Evolutionary conservation across 1,140 invertebrate species (phyloP).

Genomic region (Drosophila kepulauana): DNA sequence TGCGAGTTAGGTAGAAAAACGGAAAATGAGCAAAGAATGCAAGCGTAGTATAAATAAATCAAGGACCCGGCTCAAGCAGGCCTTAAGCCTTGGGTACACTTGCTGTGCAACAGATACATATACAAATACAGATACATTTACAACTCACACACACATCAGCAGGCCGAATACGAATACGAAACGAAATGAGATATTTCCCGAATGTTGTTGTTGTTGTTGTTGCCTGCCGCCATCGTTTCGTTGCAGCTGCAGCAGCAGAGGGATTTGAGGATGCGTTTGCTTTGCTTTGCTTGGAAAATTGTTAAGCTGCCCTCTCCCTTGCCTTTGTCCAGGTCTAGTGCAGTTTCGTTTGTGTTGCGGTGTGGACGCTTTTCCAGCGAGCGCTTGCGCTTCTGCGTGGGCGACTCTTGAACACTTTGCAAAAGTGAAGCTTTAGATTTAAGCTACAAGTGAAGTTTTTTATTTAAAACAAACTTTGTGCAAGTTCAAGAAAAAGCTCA

Average conservation of each 20-base stretch:
- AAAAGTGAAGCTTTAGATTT: constrained; percentile 41
- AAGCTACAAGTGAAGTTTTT: constrained; percentile 10
- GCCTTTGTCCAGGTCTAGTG: constrained; percentile 50
- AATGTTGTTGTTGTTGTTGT: constrained; percentile 7
- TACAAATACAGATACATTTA: constrained; percentile 24
- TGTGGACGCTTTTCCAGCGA: constrained; percentile 65
- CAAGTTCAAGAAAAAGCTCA: constrained; percentile 24
- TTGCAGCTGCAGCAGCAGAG: constrained; percentile 69
- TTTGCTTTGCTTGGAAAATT: constrained; percentile 46
- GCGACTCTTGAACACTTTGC: constrained; percentile 2
- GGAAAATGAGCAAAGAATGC: constrained; percentile 47
- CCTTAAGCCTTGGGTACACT: constrained; percentile 72
- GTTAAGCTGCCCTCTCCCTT: constrained; percentile 54
- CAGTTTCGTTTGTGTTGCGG: constrained; percentile 73
- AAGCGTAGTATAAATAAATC: constrained; percentile 75
- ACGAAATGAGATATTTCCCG: constrained; percentile 43
- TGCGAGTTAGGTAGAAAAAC: constrained; percentile 67
- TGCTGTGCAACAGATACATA: constrained; percentile 70
- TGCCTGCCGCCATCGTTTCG: constrained; percentile 28
- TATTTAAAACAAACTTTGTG: not conserved
- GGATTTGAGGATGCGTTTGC: constrained; percentile 66
- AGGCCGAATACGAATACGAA: constrained; percentile 27
- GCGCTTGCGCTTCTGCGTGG: constrained; percentile 47
- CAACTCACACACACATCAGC: not conserved
- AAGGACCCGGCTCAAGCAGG: constrained; percentile 61